Evolutionary conservation across 1,140 invertebrate genomes (phyloP).

Genomic region (Sweltsa coloradensis): DNA sequence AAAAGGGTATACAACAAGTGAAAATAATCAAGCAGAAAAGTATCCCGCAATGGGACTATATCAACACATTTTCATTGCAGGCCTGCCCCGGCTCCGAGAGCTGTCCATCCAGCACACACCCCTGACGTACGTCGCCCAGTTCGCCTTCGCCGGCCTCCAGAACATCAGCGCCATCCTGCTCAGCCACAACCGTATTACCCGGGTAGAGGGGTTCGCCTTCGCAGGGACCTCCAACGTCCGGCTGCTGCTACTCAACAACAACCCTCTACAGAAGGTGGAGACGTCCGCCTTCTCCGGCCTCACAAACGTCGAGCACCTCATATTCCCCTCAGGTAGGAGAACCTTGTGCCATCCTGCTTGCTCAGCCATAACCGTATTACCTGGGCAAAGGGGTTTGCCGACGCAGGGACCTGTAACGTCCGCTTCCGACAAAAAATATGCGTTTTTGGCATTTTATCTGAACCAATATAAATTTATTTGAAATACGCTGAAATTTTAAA

Average conservation of each 20-base stretch:
- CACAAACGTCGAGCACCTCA: constrained; percentile 59
- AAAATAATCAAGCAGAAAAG: too few relatives aligned
- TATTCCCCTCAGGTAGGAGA: constrained; percentile 64
- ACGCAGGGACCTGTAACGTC: constrained; percentile 70
- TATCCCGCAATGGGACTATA: too few relatives aligned
- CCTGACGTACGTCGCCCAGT: constrained; percentile 56
- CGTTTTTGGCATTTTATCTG: not conserved
- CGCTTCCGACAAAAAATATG: too few relatives aligned
- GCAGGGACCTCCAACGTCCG: constrained; percentile 70
- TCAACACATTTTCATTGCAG: too few relatives aligned
- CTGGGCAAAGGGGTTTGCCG: constrained; percentile 63
- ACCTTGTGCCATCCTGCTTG: too few relatives aligned
- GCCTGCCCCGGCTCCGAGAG: constrained; percentile 55
- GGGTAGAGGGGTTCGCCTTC: constrained; percentile 67
- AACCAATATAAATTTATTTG: not conserved
- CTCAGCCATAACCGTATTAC: constrained; percentile 65
- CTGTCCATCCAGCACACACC: constrained; percentile 73
- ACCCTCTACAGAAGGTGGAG: constrained; percentile 58
- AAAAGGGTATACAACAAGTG: too few relatives aligned
- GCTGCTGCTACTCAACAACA: constrained; percentile 58
- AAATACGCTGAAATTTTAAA: too few relatives aligned
- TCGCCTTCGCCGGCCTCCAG: constrained; percentile 68
- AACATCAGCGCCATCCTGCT: constrained; percentile 62
- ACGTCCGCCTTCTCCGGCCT: constrained; percentile 67
- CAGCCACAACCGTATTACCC: constrained; percentile 62